These are phyloP conservation scores for Coranthus polyacanthus DNA, from an alignment of 2,797 vertebrate species.

Conservation along the genomic window DNA sequence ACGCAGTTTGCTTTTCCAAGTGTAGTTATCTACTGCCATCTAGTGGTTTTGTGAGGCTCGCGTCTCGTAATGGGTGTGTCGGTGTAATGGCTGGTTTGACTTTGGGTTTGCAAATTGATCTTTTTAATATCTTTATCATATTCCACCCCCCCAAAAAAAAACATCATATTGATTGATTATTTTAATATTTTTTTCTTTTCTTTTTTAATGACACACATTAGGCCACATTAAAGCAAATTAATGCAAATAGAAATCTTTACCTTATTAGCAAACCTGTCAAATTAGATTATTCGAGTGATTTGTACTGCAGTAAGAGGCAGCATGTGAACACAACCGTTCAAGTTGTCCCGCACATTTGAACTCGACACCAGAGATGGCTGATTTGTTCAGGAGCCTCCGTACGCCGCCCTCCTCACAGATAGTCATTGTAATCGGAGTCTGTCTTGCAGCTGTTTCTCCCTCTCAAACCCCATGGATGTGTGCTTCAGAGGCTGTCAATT, in stretches of 20 bases:
- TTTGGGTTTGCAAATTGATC: slow-evolving; percentile 9
- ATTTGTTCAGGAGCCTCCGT: slow-evolving; percentile 61
- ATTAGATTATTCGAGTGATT: slow-evolving; percentile 31
- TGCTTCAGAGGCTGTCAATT: slow-evolving; percentile 65
- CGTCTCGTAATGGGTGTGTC: slow-evolving; percentile 59
- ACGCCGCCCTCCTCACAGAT: too few species aligned
- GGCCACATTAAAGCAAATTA: too few species aligned
- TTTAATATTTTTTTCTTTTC: background rate
- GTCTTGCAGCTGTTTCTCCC: slow-evolving; percentile 72
- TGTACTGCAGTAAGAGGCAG: slow-evolving; percentile 15
- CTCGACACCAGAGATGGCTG: slow-evolving; percentile 46
- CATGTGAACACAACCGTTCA: slow-evolving; percentile 37
- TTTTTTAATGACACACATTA: background rate
- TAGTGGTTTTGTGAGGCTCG: slow-evolving; percentile 52
- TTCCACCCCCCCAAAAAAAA: background rate
- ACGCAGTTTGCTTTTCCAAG: background rate
- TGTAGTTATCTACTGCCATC: slow-evolving; percentile 76
- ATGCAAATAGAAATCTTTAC: too few species aligned
- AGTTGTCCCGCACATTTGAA: too few species aligned
- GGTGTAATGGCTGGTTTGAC: slow-evolving; percentile 6
- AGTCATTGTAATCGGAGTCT: slow-evolving; percentile 61
- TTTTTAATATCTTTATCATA: background rate
- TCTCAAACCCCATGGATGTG: slow-evolving; percentile 50
- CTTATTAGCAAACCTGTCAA: slow-evolving; percentile 10
- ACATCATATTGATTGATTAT: background rate